Percentiles rank a stretch among this genome's conserved stretches.
Evolutionary conservation across 2,888 invertebrate genomes (phyloP).

Genomic region (Drosophila infuscata): DNA sequence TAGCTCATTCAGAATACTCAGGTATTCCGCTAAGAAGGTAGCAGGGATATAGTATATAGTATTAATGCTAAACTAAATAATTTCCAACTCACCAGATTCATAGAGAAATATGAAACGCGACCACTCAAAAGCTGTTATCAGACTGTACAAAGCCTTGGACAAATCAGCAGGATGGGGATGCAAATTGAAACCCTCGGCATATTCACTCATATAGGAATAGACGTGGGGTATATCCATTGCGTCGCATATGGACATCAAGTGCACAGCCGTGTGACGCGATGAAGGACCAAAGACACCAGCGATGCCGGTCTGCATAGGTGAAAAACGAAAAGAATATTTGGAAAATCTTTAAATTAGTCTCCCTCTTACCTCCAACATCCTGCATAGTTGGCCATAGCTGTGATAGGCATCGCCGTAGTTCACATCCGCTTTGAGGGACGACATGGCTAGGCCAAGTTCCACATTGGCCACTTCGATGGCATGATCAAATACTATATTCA

Average conservation of each 20-base stretch:
- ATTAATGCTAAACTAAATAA: background rate
- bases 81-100: conserved; percentile 78
- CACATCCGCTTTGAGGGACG: conserved; percentile 82
- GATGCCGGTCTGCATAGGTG: conserved; percentile 87
- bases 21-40: conserved; percentile 85
- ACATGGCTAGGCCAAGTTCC: conserved; percentile 64
- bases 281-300: conserved; percentile 94
- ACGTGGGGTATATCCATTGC: conserved; percentile 94
- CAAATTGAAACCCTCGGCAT: conserved; percentile 88
- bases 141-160: conserved; percentile 88
- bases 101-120: conserved; percentile 91
- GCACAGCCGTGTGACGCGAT: conserved; percentile 88
- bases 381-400: conserved; percentile 86
- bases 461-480: conserved; percentile 82
- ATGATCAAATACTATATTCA: conserved; percentile 81
- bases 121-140: conserved; percentile 92
- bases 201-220: conserved; percentile 90
- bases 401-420: conserved; percentile 87
- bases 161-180: conserved; percentile 90
- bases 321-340: background rate
- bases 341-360: no score
- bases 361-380: conserved; percentile 86
- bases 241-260: conserved; percentile 93
- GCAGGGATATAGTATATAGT: background rate
- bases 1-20: conserved; percentile 90